Percentiles rank a stretch among this genome's conserved stretches.
Evolutionary conservation across 2,113 vertebrate genomes (phyloP).

Genomic region (mouse (Mus musculus)): DNA sequence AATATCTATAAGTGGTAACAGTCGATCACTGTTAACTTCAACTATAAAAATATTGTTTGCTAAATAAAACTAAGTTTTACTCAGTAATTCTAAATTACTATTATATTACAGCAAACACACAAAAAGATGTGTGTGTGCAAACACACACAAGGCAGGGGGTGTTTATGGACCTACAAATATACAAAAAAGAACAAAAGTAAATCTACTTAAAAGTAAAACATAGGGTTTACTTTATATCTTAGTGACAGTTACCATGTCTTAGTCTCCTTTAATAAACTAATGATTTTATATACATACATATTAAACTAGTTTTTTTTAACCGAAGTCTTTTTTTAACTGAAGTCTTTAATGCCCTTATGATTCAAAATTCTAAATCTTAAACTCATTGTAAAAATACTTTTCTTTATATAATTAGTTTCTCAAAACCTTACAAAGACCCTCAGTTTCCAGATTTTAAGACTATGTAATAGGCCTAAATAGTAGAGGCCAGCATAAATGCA

Average conservation of each 20-base stretch:
- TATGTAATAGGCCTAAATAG: not conserved
- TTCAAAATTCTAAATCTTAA: slow-evolving; percentile 58
- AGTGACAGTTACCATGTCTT: slow-evolving; percentile 33
- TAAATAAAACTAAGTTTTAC: slow-evolving; percentile 33
- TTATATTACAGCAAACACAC: not conserved
- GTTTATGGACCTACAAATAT: slow-evolving; percentile 40
- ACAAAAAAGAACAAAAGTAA: not conserved
- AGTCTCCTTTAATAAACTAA: slow-evolving; percentile 35
- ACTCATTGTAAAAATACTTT: not conserved
- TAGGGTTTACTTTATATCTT: not conserved
- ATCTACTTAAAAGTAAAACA: slow-evolving; percentile 56
- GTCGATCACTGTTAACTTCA: not conserved
- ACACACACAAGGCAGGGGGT: not conserved
- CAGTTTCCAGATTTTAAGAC: not conserved
- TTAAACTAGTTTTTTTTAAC: not conserved
- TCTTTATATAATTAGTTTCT: not conserved
- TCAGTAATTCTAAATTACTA: slow-evolving; percentile 48
- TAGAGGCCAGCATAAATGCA: not conserved
- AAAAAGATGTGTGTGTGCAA: not conserved
- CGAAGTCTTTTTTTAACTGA: slow-evolving; percentile 15
- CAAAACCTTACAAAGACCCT: slow-evolving; percentile 13
- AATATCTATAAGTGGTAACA: not conserved
- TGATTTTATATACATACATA: slow-evolving; percentile 28
- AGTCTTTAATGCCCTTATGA: slow-evolving; percentile 15
- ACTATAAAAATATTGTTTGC: slow-evolving; percentile 29